Conservation (phyloP, 2,113 vertebrate species). For the Chaenocephalus aceratus region DNA sequence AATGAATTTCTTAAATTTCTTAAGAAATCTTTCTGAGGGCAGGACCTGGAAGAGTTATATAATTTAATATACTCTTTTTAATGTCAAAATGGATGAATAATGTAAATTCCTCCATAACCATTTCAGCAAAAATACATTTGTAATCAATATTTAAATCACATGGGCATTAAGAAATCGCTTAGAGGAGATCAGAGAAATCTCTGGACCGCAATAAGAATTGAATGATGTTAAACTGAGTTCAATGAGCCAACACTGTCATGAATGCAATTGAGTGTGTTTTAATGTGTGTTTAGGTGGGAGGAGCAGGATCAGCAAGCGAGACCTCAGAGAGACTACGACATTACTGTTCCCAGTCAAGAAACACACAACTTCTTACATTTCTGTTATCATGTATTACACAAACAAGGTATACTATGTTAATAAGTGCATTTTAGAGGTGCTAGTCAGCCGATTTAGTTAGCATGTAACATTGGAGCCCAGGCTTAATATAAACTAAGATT, state of each 20-base stretch:
- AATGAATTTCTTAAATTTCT: conserved; percentile 40
- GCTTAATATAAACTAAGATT: not conserved
- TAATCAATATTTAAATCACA: conserved; percentile 64
- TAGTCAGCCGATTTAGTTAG: not conserved
- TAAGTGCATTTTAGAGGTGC: not conserved
- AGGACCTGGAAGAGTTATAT: conserved; percentile 42
- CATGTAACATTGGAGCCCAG: not conserved
- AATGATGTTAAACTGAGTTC: conserved; percentile 61
- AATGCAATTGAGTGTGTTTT: not conserved
- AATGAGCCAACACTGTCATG: conserved; percentile 28
- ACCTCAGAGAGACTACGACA: not conserved
- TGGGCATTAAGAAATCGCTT: conserved; percentile 36
- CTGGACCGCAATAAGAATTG: conserved; percentile 18
- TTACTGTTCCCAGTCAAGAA: not conserved
- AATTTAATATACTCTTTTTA: conserved; percentile 64
- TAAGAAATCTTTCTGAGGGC: conserved; percentile 21
- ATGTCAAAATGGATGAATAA: conserved; percentile 74
- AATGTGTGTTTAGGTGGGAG: not conserved
- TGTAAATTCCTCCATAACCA: conserved; percentile 58
- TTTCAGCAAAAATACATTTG: conserved; percentile 70
- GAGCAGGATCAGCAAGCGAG: not conserved
- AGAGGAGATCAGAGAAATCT: conserved; percentile 10
- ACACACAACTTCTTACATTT: not conserved
- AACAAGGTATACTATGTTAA: not conserved
- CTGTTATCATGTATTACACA: not conserved